Evolutionary conservation across 2,888 invertebrate species (phyloP).

Genomic region (Drosophila meridionalis): DNA sequence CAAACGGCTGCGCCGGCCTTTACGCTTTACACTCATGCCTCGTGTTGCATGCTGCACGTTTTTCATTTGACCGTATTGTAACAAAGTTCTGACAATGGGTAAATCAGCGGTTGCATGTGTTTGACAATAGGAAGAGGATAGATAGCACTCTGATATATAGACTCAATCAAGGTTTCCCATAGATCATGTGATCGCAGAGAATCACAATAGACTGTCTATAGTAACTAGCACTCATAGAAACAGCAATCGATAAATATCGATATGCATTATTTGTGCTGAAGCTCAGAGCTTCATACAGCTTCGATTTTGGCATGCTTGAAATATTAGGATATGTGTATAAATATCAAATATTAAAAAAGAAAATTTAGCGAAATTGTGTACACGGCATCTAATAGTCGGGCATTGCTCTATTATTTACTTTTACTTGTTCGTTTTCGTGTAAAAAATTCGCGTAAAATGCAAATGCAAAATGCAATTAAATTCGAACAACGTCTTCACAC

Average conservation of each 20-base stretch:
- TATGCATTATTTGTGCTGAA: background rate
- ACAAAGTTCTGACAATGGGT: background rate
- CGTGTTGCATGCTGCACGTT: conserved; percentile 9
- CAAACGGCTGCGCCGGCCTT: background rate
- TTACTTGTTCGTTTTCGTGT: conserved; percentile 5
- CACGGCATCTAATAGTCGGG: conserved; percentile 1
- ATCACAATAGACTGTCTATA: background rate
- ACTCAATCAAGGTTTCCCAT: too few species aligned
- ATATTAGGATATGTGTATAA: too few species aligned
- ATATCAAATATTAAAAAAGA: background rate
- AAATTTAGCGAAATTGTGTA: background rate
- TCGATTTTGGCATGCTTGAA: background rate
- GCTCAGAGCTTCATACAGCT: background rate
- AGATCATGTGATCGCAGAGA: background rate
- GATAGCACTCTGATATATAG: too few species aligned
- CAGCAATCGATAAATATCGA: background rate
- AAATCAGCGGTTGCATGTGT: background rate
- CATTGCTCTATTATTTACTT: background rate
- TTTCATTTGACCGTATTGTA: background rate
- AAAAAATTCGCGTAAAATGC: conserved; percentile 36
- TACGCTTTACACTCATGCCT: background rate
- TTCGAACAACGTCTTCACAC: conserved; percentile 29
- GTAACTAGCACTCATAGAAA: background rate
- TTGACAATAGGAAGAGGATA: background rate
- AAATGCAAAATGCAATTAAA: conserved; percentile 69